phyloP scores from a whole-genome alignment of 2,888 invertebrate species.

The Xestia xanthographa region DNA sequence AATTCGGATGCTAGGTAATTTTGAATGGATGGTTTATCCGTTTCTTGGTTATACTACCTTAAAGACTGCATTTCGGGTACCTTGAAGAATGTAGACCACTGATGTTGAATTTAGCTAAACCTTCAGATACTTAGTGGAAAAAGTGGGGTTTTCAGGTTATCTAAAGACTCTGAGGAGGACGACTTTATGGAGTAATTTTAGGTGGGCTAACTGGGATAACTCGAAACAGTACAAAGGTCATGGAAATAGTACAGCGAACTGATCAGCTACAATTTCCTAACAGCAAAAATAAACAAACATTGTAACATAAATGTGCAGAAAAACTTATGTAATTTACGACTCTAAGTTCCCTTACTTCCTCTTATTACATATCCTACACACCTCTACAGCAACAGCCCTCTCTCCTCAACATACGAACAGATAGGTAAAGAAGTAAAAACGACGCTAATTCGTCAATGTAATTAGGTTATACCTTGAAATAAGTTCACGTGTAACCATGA shows the following conservation, averaged over 20 bases:
- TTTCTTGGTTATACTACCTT: neutral
- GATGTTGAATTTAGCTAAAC: neutral
- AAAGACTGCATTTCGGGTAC: neutral
- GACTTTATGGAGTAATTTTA: neutral
- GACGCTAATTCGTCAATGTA: neutral
- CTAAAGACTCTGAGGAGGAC: neutral
- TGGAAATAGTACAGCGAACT: neutral
- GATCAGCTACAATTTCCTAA: neutral
- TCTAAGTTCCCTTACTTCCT: neutral
- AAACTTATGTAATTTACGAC: neutral
- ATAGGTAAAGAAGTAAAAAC: neutral
- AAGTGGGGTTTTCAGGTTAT: neutral
- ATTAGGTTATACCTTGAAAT: conserved; percentile 8
- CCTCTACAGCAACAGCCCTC: neutral
- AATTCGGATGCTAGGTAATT: neutral
- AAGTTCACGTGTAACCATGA: conserved; percentile 21
- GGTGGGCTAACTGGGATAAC: neutral
- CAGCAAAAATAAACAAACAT: neutral
- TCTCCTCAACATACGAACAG: too few species aligned
- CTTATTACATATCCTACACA: neutral
- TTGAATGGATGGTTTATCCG: neutral
- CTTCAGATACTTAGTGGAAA: neutral
- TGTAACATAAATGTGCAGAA: neutral
- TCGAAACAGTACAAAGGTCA: neutral
- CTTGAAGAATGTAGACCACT: neutral